Conservation (phyloP, 1,140 invertebrate genomes). For the Diprion similis region DNA sequence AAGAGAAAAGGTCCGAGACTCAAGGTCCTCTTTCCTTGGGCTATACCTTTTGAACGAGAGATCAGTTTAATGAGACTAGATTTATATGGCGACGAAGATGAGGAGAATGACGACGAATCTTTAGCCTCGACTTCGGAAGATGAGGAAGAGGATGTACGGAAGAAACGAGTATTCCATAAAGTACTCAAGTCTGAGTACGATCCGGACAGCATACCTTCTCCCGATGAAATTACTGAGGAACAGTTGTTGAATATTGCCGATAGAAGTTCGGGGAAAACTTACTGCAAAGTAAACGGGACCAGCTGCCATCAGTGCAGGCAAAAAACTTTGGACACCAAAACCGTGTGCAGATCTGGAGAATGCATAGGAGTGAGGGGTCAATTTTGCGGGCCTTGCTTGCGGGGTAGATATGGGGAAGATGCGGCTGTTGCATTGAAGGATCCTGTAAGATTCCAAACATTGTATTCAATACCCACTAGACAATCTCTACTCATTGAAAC, state of each 20-base stretch:
- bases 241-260: constrained; percentile 50
- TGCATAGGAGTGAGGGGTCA: constrained; percentile 59
- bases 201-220: constrained; percentile 34
- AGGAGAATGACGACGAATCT: constrained; percentile 32
- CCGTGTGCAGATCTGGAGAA: constrained; percentile 53
- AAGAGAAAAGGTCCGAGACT: constrained; percentile 25
- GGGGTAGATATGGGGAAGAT: constrained; percentile 59
- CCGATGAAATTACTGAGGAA: constrained; percentile 49
- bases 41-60: constrained; percentile 38
- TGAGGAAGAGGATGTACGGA: constrained; percentile 13
- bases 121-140: background rate
- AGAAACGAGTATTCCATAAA: constrained; percentile 19
- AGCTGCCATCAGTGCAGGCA: constrained; percentile 60
- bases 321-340: constrained; percentile 61
- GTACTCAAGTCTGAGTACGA: constrained; percentile 29
- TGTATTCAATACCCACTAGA: background rate
- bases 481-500: background rate
- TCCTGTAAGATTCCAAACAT: constrained; percentile 43
- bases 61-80: background rate
- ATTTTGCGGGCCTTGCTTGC: constrained; percentile 61
- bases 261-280: constrained; percentile 40
- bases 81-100: constrained; percentile 16
- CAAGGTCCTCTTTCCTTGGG: constrained; percentile 44
- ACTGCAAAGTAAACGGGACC: constrained; percentile 46
- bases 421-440: constrained; percentile 52